Base-by-base conservation (phyloP, 1,140 invertebrate genomes). In the Cotesia typhae region DNA sequence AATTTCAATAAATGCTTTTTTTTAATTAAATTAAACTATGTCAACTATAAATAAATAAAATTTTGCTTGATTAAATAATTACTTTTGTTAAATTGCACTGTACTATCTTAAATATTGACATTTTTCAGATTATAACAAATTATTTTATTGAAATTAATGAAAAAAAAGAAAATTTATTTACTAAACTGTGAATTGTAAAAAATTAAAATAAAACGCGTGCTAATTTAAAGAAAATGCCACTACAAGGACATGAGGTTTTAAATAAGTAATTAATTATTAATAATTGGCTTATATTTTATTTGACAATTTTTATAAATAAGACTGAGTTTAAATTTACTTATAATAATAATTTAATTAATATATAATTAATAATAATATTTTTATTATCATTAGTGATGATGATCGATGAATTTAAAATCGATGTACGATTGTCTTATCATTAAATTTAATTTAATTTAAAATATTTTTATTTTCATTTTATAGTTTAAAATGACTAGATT, bases 251-350 rank as follows among this genome's bases (percentile, higher is more conserved):
- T 37, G 36, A 66, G 12, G 20, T 17, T 4, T 63, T 63, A 35
- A 63, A 36, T 63, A 63, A 63, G n/a, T 12, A 36, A 17, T 59
- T 61, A 36, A 61, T 20, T 61, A 61, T 61, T 63, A 36, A 63
- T 35, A 63, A 63, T 36, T 70, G 55, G 38, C 53, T 55, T 59
- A 35, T 55, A 55, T 61, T 70, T 60, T 70, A 47, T 70, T 70
- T 63, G 41, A 41, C 36, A 63, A 37, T 37, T 38, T 59, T 69
- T 12, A 61, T 63, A 70, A 70, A 55, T 68, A 17, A 14, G 53
- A 37, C 28, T 68, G 35, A 63, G 41, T 41, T 63, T 47, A 47
- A 47, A 47, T 9, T 47, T 47, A 47, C 10, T 47, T 9, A 9
- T 47, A 6, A 47, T 10, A 28, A 28, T 38, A 17, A 20, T 17